These are phyloP conservation scores for Muricea muricata DNA, from an alignment of 92 coral and sea anemone species.

Conservation along the genomic window DNA sequence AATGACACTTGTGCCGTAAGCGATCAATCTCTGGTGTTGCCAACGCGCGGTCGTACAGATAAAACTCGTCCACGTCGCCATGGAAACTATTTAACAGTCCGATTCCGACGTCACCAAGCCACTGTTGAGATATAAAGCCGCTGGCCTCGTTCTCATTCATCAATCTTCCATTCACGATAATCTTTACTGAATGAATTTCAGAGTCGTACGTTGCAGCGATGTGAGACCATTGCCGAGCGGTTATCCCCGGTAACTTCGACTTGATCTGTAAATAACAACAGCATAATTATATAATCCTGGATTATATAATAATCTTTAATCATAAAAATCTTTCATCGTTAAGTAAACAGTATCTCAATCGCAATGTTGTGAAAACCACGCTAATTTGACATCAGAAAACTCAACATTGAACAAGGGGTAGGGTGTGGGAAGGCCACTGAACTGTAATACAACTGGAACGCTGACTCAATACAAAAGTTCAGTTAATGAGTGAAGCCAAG, in stretches of 20 bases:
- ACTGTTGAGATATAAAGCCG: conserved; percentile 88
- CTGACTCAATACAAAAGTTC: no score
- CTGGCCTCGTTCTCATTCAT: conserved; percentile 76
- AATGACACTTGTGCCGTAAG: conserved; percentile 81
- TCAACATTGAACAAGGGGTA: no score
- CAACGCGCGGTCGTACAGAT: conserved; percentile 86
- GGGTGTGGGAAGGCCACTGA: no score
- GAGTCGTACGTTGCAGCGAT: conserved; percentile 91
- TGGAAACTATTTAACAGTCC: conserved; percentile 82
- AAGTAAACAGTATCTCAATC: no score
- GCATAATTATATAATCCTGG: no score
- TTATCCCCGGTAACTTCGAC: conserved; percentile 58
- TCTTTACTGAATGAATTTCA: conserved; percentile 77
- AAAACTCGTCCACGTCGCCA: conserved; percentile 89
- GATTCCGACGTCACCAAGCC: conserved; percentile 91
- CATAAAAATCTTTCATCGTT: no score
- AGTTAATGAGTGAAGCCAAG: no score
- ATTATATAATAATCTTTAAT: no score
- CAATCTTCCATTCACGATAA: conserved; percentile 81
- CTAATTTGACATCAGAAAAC: no score
- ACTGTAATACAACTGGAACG: no score
- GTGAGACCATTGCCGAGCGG: conserved; percentile 87
- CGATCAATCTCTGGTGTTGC: conserved; percentile 88
- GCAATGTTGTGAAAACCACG: no score
- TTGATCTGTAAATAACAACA: background rate